Base-by-base conservation (phyloP, 2,797 vertebrate species). In the Chlorospingus flavigularis region DNA sequence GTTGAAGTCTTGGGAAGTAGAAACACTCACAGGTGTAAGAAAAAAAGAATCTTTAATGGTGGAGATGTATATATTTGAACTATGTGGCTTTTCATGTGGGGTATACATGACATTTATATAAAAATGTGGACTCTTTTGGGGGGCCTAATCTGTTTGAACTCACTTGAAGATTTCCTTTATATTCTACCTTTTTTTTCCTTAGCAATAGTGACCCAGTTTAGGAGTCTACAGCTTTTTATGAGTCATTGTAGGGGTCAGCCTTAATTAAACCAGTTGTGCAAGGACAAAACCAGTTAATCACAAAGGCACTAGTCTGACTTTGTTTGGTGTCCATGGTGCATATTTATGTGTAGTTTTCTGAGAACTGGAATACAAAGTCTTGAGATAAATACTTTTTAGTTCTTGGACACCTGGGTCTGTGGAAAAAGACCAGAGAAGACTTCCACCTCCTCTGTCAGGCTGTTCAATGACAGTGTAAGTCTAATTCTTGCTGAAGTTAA, bases 91-190 rank as follows among this genome's bases (percentile, higher is more conserved):
- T 97, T 97, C 90, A 93, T 95, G 92, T 42, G 6, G 86, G 95
- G 76, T 96, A 77, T 96, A 96, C 94, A 97, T 90, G 94, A 92
- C 76, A 97, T 97, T 96, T 91, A 96, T 95, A 96, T 92, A 96
- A 96, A 96, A 93, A 94, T 63, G 67, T 88, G 89, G 92, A 82
- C 66, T 92, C 54, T 95, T 82, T 71, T 13, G 42, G 71, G 89
- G 50, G 45, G 24, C 26, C 75, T 78, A 65, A 40, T 73, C 72
- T 47, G 3, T 67, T 70, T 90, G 86, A 94, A 42, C 76, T 94
- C 30, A 54, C 70, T 76, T 62, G 61, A 73, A 55, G 37, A 42
- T 51, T 67, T 68, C 20, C 8, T 45, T 31, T 45, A 31, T 58
- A 42, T 58, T 58, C 20, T 45, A 13, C 5, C 11, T 21, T 37